A percentile compares a stretch with the other conserved stretches of the same genome.
Evolutionary conservation across 2,888 invertebrate species (phyloP).

Genomic region (Celastrina argiolus): DNA sequence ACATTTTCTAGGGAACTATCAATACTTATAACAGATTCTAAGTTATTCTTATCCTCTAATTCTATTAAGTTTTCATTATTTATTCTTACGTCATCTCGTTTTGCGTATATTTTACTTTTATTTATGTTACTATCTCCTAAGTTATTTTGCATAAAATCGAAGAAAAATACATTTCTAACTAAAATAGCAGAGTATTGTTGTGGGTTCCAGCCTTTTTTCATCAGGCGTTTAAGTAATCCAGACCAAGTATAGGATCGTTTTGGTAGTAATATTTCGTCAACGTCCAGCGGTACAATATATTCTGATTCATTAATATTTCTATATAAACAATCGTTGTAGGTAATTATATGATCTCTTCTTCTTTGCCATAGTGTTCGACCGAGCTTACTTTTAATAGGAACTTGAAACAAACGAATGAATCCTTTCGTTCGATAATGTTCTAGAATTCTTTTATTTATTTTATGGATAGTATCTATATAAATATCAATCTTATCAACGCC

Average conservation of each 20-base stretch:
- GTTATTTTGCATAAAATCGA: constrained; percentile 71
- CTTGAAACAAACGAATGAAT: constrained; percentile 66
- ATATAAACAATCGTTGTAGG: constrained; percentile 88
- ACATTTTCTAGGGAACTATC: constrained; percentile 32
- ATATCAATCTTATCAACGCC: constrained; percentile 82
- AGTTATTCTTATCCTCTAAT: constrained; percentile 48
- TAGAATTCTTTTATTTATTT: constrained; percentile 74
- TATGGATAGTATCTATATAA: constrained; percentile 80
- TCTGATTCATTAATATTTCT: constrained; percentile 81
- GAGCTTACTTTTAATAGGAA: constrained; percentile 71
- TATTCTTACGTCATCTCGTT: constrained; percentile 67
- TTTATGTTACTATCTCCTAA: constrained; percentile 42
- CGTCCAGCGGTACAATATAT: constrained; percentile 83
- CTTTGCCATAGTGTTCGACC: constrained; percentile 77
- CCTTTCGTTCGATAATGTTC: constrained; percentile 74
- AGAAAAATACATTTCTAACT: constrained; percentile 83
- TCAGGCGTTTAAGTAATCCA: constrained; percentile 72
- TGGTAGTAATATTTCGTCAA: constrained; percentile 86
- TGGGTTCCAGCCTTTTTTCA: constrained; percentile 58
- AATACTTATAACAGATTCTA: constrained; percentile 35
- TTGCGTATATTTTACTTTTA: constrained; percentile 54
- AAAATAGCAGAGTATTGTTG: constrained; percentile 78
- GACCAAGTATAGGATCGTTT: constrained; percentile 77
- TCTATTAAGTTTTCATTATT: constrained; percentile 40
- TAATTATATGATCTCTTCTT: constrained; percentile 84